A percentile compares a stretch with the other conserved stretches of the same genome.
phyloP scores from a whole-genome alignment of 2,888 invertebrate genomes.

The Macroteleia sp. region DNA sequence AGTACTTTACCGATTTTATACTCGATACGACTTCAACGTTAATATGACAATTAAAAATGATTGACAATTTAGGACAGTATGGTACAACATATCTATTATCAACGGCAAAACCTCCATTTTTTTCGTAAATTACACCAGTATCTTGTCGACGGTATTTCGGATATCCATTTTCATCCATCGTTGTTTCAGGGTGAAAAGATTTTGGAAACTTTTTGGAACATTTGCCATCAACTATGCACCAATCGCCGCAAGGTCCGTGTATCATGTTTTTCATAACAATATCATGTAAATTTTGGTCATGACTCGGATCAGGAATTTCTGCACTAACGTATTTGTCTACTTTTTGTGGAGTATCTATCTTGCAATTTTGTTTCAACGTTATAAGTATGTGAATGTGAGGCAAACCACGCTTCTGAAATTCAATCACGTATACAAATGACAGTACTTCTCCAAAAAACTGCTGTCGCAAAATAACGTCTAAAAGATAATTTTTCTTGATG shows the following conservation, averaged over 20 bases:
- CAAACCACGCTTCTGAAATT: constrained; percentile 43
- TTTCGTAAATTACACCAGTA: constrained; percentile 57
- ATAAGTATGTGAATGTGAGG: no score
- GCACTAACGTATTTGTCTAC: no score
- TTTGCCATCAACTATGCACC: constrained; percentile 2
- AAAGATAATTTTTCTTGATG: constrained; percentile 37
- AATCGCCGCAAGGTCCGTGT: constrained; percentile 55
- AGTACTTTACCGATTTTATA: constrained; percentile 68
- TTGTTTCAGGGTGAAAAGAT: constrained; percentile 63
- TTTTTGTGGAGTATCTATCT: constrained; percentile 48
- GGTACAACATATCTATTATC: constrained; percentile 77
- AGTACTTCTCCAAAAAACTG: constrained; percentile 45
- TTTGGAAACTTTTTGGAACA: no score
- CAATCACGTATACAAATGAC: constrained; percentile 51
- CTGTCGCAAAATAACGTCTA: constrained; percentile 39
- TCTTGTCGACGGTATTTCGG: constrained; percentile 66
- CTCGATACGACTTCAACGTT: constrained; percentile 73
- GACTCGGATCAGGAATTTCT: constrained; percentile 74
- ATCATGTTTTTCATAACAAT: constrained; percentile 75
- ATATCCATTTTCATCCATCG: constrained; percentile 66
- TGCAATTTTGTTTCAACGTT: no score
- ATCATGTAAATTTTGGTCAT: constrained; percentile 69
- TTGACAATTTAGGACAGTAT: constrained; percentile 57
- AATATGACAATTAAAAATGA: constrained; percentile 31
- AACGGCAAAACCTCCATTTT: constrained; percentile 57